phyloP scores from a whole-genome alignment of 2,113 vertebrate species.

The Octodon degus region DNA sequence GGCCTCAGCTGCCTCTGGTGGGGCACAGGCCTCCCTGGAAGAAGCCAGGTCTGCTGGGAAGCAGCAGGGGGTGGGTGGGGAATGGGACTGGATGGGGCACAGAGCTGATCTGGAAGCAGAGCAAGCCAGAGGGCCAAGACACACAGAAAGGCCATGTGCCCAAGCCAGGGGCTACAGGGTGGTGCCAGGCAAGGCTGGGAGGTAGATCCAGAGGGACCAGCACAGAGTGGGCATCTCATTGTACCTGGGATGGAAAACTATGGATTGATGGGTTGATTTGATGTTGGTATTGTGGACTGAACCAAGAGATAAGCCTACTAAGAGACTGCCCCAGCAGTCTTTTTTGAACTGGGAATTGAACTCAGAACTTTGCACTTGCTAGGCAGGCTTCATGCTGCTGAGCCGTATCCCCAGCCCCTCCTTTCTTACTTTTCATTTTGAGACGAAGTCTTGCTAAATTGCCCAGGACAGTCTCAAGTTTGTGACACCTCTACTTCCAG shows the following conservation, averaged over 20 bases:
- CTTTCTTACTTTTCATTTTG: neutral
- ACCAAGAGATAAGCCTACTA: neutral
- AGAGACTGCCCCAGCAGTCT: neutral
- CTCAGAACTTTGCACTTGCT: too few species aligned
- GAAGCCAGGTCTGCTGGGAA: too few species aligned
- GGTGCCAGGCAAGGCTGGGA: rapidly evolving
- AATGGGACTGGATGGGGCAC: too few species aligned
- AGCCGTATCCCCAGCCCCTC: neutral
- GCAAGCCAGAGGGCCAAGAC: too few species aligned
- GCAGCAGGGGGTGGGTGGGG: too few species aligned
- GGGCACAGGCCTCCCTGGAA: neutral
- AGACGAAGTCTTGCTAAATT: neutral
- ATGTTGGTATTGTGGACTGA: neutral
- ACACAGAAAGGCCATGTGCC: neutral
- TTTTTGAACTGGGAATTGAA: too few species aligned
- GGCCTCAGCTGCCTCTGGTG: neutral
- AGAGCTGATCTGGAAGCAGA: neutral
- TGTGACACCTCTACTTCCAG: neutral
- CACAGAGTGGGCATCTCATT: neutral
- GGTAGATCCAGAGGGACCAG: neutral
- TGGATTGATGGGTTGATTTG: neutral
- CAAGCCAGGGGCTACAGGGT: rapidly evolving
- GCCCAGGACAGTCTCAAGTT: neutral
- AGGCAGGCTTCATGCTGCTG: too few species aligned
- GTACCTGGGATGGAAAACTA: too few species aligned